Conservation (phyloP, 2,888 invertebrate genomes). For the Graphium colonna region DNA sequence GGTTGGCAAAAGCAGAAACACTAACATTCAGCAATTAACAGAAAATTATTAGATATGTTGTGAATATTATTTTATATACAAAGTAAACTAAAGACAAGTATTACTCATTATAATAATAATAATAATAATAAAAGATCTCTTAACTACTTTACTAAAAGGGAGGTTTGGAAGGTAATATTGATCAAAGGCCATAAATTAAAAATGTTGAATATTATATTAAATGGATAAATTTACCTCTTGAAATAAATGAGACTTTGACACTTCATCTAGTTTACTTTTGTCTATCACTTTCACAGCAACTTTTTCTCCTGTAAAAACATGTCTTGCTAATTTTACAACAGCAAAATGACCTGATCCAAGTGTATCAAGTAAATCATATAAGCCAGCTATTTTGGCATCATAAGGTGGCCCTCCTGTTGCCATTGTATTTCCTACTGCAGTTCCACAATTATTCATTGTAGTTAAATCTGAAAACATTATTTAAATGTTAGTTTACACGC, state of each 20-base stretch:
- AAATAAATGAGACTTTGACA: slow-evolving; percentile 96
- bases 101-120: no score
- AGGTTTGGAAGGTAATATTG: no score
- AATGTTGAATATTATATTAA: no score
- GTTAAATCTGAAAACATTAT: slow-evolving; percentile 23
- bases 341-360: slow-evolving; percentile 99
- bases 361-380: slow-evolving; percentile 98
- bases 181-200: no score
- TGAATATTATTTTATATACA: no score
- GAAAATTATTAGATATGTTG: no score
- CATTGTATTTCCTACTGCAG: slow-evolving; percentile 47
- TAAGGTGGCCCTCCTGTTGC: slow-evolving; percentile 76
- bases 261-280: slow-evolving; percentile 97
- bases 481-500: slow-evolving; percentile 16
- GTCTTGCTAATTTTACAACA: slow-evolving; percentile 97
- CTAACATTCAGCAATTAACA: no score
- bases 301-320: slow-evolving; percentile 99
- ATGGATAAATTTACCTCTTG: slow-evolving; percentile 87
- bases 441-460: slow-evolving; percentile 62
- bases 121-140: no score
- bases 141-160: no score
- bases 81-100: no score
- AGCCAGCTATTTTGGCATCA: slow-evolving; percentile 95
- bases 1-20: neutral
- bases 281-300: slow-evolving; percentile 99